Evolutionary conservation across 2,797 vertebrate genomes (phyloP).

Genomic region (Phataginus tetradactyla): DNA sequence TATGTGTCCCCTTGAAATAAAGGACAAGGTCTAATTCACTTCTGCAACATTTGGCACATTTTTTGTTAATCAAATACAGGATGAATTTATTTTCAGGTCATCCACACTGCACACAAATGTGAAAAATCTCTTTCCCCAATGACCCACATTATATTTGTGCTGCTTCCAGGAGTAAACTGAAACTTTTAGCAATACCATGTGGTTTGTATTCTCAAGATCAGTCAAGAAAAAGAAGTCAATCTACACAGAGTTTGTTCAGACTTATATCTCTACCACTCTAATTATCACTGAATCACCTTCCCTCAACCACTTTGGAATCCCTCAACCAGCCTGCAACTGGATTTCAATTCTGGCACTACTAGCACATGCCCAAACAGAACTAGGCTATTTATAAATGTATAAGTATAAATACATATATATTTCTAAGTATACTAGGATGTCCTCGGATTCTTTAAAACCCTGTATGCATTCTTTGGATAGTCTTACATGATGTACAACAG

Average conservation of each 20-base stretch:
- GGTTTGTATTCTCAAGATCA: background rate
- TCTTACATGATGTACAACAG: background rate
- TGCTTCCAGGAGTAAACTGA: background rate
- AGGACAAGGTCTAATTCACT: background rate
- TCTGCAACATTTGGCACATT: background rate
- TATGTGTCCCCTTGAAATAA: background rate
- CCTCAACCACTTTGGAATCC: background rate
- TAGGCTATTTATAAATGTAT: background rate
- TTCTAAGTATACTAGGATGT: background rate
- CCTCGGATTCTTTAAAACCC: background rate
- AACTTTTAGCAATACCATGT: background rate
- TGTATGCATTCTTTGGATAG: background rate
- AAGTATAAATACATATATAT: no score
- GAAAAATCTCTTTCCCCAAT: background rate
- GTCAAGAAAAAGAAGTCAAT: background rate
- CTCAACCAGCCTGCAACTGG: background rate
- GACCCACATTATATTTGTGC: background rate
- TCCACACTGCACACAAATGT: background rate
- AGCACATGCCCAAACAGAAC: background rate
- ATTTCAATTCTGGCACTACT: background rate
- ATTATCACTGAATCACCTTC: background rate
- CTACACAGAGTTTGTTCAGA: background rate
- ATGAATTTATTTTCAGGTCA: background rate
- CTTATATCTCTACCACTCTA: background rate
- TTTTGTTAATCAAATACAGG: background rate